A percentile compares a stretch with the other conserved stretches of the same genome.
These are phyloP conservation scores for Gorsachius magnificus DNA, from an alignment of 2,797 vertebrate genomes.

Conservation along the genomic window DNA sequence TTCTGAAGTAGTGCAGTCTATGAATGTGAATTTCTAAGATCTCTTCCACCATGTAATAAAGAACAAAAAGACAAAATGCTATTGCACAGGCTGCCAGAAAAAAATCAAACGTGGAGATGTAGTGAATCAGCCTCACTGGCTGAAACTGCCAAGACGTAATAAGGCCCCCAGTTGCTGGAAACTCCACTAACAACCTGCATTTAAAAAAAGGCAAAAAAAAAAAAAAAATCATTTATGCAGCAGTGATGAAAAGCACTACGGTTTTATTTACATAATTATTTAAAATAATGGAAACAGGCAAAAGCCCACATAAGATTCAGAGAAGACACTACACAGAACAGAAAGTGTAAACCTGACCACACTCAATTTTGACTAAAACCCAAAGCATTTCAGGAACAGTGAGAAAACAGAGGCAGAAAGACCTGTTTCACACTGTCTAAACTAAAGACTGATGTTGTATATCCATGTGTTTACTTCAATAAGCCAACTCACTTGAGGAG, in stretches of 20 bases:
- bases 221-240: neutral
- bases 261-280: neutral
- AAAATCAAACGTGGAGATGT: conserved; percentile 91
- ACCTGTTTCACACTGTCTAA: neutral
- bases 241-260: neutral
- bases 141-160: conserved; percentile 95
- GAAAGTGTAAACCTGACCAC: rapidly evolving
- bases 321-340: neutral
- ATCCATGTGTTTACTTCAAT: neutral
- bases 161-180: conserved; percentile 93
- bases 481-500: neutral
- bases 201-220: neutral
- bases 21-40: conserved; percentile 93
- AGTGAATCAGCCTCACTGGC: conserved; percentile 89
- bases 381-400: neutral
- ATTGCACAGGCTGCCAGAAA: conserved; percentile 93
- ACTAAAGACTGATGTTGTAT: neutral
- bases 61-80: conserved; percentile 91
- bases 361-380: neutral
- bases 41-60: conserved; percentile 97
- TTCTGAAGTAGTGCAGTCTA: conserved; percentile 90
- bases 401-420: neutral
- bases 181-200: conserved; percentile 90
- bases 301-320: neutral
- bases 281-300: neutral